Evolutionary conservation across 2,888 invertebrate species (phyloP).

Genomic region (Furcula furcula): DNA sequence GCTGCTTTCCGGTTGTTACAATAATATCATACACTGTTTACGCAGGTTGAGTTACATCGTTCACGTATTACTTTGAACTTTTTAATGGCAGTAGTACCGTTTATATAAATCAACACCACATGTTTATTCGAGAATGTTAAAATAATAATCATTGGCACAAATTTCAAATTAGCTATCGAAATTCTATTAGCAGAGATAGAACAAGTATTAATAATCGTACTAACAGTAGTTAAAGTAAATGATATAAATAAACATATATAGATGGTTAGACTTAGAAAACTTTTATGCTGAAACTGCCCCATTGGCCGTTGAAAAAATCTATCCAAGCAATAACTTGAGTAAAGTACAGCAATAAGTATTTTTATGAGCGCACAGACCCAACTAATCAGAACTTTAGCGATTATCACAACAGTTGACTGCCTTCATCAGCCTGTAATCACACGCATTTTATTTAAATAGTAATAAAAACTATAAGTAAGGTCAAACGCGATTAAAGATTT

Average conservation of each 20-base stretch:
- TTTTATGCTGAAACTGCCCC: no score
- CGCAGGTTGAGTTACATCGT: constrained; percentile 17
- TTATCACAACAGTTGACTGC: constrained; percentile 1
- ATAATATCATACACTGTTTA: constrained; percentile 35
- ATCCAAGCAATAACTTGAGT: not conserved
- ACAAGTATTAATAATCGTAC: no score
- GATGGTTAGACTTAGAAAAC: no score
- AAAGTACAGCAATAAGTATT: constrained; percentile 12
- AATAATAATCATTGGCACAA: no score
- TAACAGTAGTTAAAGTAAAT: no score
- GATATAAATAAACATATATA: no score
- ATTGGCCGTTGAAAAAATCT: not conserved
- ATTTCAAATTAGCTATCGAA: no score
- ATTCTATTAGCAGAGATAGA: no score
- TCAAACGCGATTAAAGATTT: not conserved
- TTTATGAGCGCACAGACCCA: not conserved
- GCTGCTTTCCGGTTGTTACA: constrained; percentile 36
- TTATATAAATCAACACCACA: no score
- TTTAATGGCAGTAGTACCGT: no score
- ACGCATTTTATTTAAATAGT: not conserved
- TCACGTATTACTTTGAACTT: constrained; percentile 20
- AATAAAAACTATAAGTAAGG: not conserved
- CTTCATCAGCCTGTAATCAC: not conserved
- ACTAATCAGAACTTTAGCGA: constrained; percentile 5
- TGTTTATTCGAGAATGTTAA: no score